These are phyloP conservation scores for Hemibagrus wyckioides DNA, from an alignment of 2,113 vertebrate species.

Conservation along the genomic window DNA sequence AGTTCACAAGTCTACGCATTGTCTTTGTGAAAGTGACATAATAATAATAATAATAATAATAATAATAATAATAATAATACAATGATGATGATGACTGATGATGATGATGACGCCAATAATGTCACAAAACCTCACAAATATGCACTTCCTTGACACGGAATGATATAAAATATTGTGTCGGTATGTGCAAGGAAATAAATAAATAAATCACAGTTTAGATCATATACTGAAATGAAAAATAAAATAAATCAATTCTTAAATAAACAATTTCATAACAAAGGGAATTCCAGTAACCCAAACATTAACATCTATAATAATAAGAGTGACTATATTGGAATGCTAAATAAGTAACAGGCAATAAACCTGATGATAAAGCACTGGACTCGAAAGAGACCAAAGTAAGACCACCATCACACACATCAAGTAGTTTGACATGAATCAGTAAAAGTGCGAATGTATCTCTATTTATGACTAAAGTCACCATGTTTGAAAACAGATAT, in stretches of 20 bases:
- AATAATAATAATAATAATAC: slow-evolving; percentile 34
- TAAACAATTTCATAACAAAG: slow-evolving; percentile 57
- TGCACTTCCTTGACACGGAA: slow-evolving; percentile 64
- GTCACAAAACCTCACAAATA: slow-evolving; percentile 55
- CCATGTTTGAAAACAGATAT: slow-evolving; percentile 59
- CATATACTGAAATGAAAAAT: slow-evolving; percentile 35
- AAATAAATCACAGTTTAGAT: slow-evolving; percentile 50
- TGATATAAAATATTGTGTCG: slow-evolving; percentile 63
- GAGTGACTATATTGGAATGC: slow-evolving; percentile 64
- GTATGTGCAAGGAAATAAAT: slow-evolving; percentile 52
- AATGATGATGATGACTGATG: not conserved
- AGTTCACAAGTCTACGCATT: slow-evolving; percentile 50
- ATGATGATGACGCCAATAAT: not conserved
- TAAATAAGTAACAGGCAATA: slow-evolving; percentile 67
- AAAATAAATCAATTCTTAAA: slow-evolving; percentile 54
- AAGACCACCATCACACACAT: slow-evolving; percentile 71
- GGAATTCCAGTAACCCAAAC: slow-evolving; percentile 68
- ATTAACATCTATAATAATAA: slow-evolving; percentile 69
- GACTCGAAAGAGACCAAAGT: slow-evolving; percentile 63
- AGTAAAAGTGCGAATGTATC: slow-evolving; percentile 67
- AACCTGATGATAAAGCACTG: slow-evolving; percentile 66
- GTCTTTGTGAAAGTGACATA: slow-evolving; percentile 42
- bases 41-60: slow-evolving; percentile 44
- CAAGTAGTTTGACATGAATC: slow-evolving; percentile 65
- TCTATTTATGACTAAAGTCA: slow-evolving; percentile 68